These are phyloP conservation scores for Hymenopus coronatus DNA, from an alignment of 2,888 invertebrate genomes.

Conservation along the genomic window DNA sequence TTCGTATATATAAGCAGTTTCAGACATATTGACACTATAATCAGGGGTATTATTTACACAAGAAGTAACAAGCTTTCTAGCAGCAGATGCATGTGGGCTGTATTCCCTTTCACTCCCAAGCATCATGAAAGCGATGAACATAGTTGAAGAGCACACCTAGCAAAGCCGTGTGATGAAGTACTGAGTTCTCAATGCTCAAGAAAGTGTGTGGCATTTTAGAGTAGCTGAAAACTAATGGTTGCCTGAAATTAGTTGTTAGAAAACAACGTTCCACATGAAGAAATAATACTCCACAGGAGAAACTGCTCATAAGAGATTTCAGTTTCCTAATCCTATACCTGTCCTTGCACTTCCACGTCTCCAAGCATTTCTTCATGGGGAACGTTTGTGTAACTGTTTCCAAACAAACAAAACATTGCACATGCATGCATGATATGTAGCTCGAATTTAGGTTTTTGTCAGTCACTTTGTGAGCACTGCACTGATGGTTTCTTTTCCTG, in stretches of 20 bases:
- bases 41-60: background rate
- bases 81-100: slow-evolving; percentile 2
- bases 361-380: background rate
- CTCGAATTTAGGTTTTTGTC: background rate
- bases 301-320: background rate
- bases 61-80: background rate
- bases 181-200: background rate
- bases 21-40: background rate
- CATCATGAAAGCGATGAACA: slow-evolving; percentile 2
- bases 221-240: background rate
- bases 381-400: background rate
- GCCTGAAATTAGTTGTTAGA: slow-evolving; percentile 1
- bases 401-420: background rate
- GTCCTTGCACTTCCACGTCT: background rate
- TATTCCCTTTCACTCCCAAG: background rate
- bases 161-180: background rate
- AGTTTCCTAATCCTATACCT: background rate
- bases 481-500: slow-evolving; percentile 37
- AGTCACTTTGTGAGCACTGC: slow-evolving; percentile 30
- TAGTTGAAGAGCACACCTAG: slow-evolving; percentile 14
- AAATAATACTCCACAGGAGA: background rate
- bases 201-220: slow-evolving; percentile 2
- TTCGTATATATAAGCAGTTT: too few relatives aligned
- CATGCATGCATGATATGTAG: slow-evolving; percentile 10
- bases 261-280: background rate